Evolutionary conservation across 2,888 invertebrate species (phyloP).

Genomic region (Sympetrum striolatum): DNA sequence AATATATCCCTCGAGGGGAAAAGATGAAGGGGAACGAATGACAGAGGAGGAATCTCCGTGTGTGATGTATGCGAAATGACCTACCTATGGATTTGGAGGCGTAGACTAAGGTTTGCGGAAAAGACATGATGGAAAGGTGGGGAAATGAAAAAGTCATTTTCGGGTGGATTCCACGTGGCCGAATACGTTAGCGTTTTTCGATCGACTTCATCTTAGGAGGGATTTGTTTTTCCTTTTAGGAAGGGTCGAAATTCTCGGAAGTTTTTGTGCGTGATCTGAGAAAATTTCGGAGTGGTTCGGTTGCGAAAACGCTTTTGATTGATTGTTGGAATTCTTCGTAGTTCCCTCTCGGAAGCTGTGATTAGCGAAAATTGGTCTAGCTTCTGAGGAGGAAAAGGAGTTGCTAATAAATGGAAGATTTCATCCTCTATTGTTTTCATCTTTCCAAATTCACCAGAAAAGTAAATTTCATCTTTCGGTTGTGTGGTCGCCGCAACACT

Average conservation of each 20-base stretch:
- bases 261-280: too few species aligned
- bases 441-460: too few species aligned
- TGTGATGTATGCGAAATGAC: not conserved
- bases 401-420: too few species aligned
- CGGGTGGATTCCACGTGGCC: too few species aligned
- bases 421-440: too few species aligned
- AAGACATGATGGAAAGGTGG: not conserved
- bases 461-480: too few species aligned
- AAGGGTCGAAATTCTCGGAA: not conserved
- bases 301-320: not conserved
- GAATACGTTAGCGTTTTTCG: too few species aligned
- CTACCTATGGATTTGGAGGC: not conserved
- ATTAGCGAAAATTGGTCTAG: too few species aligned
- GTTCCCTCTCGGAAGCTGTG: not conserved
- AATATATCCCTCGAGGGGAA: not conserved
- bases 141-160: too few species aligned
- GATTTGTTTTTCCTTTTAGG: not conserved
- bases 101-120: not conserved
- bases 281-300: not conserved
- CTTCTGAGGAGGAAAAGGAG: too few species aligned
- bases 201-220: too few species aligned
- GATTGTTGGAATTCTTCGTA: not conserved
- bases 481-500: too few species aligned
- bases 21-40: not conserved
- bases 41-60: not conserved